Base-by-base conservation (phyloP, 2,888 invertebrate genomes). In the Drosophila buzzatii region DNA sequence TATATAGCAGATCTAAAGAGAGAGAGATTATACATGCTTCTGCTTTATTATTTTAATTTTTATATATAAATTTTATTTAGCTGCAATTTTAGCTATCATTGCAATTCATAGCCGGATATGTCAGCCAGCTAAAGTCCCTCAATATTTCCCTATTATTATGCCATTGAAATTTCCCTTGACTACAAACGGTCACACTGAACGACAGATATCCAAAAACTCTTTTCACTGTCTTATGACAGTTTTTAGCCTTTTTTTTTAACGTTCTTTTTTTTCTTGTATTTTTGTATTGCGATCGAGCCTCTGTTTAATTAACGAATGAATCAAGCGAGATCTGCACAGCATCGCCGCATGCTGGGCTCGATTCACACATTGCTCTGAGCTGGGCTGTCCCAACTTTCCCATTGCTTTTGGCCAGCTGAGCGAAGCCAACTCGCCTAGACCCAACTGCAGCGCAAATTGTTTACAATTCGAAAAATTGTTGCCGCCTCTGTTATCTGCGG, bases 391-490 rank as follows among this genome's bases (percentile, higher is more conserved):
- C 61, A 61, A 61, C 67, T 80, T 81, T 80, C 75, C 80, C 80
- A 80, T 47, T 71, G 77, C 62, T 37, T 9, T 6, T 47, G 60
- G 60, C 57, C 72, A 67, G 58, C 57, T 23, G 18, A 37, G 49
- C 31, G n/a, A 37, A 23, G 35, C 51, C 42, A 18, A 57, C 45
- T 14, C 56, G 61, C 37, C 55, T 69, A 58, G 69, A 41, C 58
- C 44, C 58, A 73, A 62, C 62, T 49, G 70, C 74, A 73, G 75
- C 85, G 78, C 84, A 84, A 86, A 86, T 84, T 84, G 87, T 84
- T 84, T 80, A 80, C 84, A 84, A 84, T 87, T 82, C 78, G 76
- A 79, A 86, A 82, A 59, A 77, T 80, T 78, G 78, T 85, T 80
- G 74, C 73, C 76, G 78, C 66, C 77, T 72, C 78, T 80, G 74